Percentiles rank a stretch among this genome's conserved stretches.
phyloP scores from a whole-genome alignment of 2,888 invertebrate genomes.

The Lysandra coridon region DNA sequence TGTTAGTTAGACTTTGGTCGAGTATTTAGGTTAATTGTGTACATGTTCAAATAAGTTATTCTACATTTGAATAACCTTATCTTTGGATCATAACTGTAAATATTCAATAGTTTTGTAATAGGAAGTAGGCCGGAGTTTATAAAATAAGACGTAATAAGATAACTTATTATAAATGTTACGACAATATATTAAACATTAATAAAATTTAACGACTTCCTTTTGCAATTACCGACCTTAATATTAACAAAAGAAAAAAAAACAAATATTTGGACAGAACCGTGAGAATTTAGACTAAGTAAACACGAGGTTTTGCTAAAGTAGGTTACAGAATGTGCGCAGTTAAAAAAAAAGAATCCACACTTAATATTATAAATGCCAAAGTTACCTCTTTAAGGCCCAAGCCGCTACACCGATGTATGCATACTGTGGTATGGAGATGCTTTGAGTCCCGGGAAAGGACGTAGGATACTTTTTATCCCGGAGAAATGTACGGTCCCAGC shows the following conservation, averaged over 20 bases:
- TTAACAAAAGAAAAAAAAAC: background rate
- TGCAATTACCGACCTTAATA: background rate
- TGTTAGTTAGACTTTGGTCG: constrained; percentile 9
- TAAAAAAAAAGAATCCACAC: background rate
- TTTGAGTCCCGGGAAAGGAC: too few relatives aligned
- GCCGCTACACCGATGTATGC: too few relatives aligned
- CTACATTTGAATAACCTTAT: constrained; percentile 14
- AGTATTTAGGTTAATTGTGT: constrained; percentile 32
- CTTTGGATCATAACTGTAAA: constrained; percentile 1
- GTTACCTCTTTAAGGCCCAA: too few relatives aligned
- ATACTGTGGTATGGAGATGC: too few relatives aligned
- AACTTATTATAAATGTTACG: background rate
- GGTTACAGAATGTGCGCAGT: background rate
- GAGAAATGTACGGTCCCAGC: too few relatives aligned
- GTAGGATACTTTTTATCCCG: too few relatives aligned
- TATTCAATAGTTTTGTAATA: constrained; percentile 10
- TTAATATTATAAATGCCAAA: too few relatives aligned
- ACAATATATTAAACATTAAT: background rate
- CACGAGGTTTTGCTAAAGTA: background rate
- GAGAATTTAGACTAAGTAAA: background rate
- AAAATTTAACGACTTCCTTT: background rate
- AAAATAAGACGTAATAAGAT: constrained; percentile 9
- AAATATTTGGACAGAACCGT: constrained; percentile 4
- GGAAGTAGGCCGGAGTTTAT: background rate
- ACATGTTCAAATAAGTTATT: constrained; percentile 28